phyloP scores from a whole-genome alignment of 2,888 invertebrate genomes.

The Drosophila subsilvestris region DNA sequence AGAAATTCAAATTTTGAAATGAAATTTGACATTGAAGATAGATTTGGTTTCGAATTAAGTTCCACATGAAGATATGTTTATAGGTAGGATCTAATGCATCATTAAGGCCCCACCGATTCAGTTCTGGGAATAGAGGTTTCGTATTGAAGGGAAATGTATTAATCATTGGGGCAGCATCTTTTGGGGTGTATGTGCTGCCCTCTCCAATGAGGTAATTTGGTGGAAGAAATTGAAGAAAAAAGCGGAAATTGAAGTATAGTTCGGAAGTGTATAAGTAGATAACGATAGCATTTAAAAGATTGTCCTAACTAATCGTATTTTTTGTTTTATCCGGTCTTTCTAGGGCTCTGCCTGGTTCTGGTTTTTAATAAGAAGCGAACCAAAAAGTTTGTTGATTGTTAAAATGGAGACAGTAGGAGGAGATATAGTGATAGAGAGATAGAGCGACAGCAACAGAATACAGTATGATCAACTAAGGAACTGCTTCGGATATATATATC shows the following conservation, averaged over 20 bases:
- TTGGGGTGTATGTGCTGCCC: constrained; percentile 18
- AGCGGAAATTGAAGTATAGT: constrained; percentile 54
- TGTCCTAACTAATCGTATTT: constrained; percentile 37
- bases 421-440: constrained; percentile 37
- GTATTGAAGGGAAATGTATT: constrained; percentile 58
- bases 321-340: constrained; percentile 40
- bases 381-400: constrained; percentile 53
- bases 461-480: constrained; percentile 76
- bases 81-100: constrained; percentile 52
- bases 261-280: constrained; percentile 70
- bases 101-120: constrained; percentile 36
- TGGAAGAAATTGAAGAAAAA: constrained; percentile 53
- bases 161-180: constrained; percentile 50
- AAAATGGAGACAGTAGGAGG: constrained; percentile 53
- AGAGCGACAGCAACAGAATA: constrained; percentile 69
- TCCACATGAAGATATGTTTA: constrained; percentile 3
- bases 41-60: background rate
- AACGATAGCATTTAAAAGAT: constrained; percentile 83
- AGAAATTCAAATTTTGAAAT: constrained; percentile 16
- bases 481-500: constrained; percentile 60
- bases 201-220: constrained; percentile 43
- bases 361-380: constrained; percentile 62
- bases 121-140: constrained; percentile 34
- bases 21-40: constrained; percentile 12
- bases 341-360: constrained; percentile 39